Base-by-base conservation (phyloP, 2,797 vertebrate genomes). In the Euphonia xanthogaster region DNA sequence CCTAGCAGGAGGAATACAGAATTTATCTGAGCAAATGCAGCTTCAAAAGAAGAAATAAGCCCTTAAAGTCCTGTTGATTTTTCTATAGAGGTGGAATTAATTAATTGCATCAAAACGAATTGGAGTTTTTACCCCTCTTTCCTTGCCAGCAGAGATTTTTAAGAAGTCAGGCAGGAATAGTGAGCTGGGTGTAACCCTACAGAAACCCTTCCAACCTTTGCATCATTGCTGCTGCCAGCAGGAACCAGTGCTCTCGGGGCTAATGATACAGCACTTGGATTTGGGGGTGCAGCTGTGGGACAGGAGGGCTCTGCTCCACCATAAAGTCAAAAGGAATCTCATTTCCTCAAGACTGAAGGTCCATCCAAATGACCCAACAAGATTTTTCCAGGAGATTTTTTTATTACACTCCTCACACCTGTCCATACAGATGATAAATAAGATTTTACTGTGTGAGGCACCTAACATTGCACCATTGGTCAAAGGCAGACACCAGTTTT, bases 101-200 rank as follows among this genome's bases (percentile, higher is more conserved):
- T 87, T 90, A 82, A 84, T 88, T 88, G 45, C 76, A 84, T 94
- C 82, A 85, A 91, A 96, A 54, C 8, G 40, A 84, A 76, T 15
- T 20, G 20, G 74, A 88, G 55, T 12, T 91, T 28, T 42, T 47
- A 24, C 17, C 11, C 19, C 5, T n/a, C 22, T 71, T 90, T 24
- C 39, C 76, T 39, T 82, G 37, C 60, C 70, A 81, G 31, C 3
- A 39, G 28, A 12, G 57, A 53, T 37, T 58, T 84, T 40, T 42
- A 37, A 63, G 51, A 20, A 79, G 39, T 2, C 62, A 63, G 71
- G 62, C 57, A 66, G 53, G 40, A 58, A 42, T 1, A 21, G 21
- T 5, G 33, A 79, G 44, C 23, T 19, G 54, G 21, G 30, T 47
- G 21, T 27, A 6, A 24, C 4, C 21, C 39, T 15, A 7, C 53